Evolutionary conservation across 2,113 vertebrate species (phyloP).

Genomic region (Callaeas wilsoni): DNA sequence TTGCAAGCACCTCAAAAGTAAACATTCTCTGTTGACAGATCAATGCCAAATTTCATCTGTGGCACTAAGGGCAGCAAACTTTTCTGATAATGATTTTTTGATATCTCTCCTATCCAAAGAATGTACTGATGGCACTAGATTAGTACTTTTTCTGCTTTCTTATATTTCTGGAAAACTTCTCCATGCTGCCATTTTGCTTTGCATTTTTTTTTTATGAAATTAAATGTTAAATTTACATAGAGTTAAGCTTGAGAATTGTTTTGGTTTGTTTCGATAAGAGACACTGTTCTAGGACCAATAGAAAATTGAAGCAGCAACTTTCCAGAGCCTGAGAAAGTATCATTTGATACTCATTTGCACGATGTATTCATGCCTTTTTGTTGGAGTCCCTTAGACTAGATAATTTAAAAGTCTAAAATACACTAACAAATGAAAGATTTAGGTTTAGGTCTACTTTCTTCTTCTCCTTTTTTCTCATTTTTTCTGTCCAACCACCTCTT

Average conservation of each 20-base stretch:
- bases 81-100: background rate
- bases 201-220: background rate
- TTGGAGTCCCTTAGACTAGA: constrained; percentile 25
- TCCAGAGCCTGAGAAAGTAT: constrained; percentile 31
- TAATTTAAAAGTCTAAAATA: constrained; percentile 46
- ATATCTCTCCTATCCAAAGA: background rate
- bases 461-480: background rate
- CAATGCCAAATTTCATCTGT: background rate
- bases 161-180: background rate
- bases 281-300: background rate
- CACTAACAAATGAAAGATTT: constrained; percentile 15
- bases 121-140: too few species aligned
- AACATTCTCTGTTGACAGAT: background rate
- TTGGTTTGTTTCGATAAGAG: background rate
- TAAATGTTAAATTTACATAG: background rate
- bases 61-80: background rate
- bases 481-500: background rate
- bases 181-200: background rate
- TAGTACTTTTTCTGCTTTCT: background rate
- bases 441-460: background rate
- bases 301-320: constrained; percentile 24
- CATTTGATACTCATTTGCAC: constrained; percentile 35
- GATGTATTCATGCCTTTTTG: constrained; percentile 29
- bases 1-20: background rate
- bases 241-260: background rate